A percentile compares a stretch with the other conserved stretches of the same genome.
These are phyloP conservation scores for Yoshiicerus persimilis DNA, from an alignment of 1,140 invertebrate genomes.

Conservation along the genomic window DNA sequence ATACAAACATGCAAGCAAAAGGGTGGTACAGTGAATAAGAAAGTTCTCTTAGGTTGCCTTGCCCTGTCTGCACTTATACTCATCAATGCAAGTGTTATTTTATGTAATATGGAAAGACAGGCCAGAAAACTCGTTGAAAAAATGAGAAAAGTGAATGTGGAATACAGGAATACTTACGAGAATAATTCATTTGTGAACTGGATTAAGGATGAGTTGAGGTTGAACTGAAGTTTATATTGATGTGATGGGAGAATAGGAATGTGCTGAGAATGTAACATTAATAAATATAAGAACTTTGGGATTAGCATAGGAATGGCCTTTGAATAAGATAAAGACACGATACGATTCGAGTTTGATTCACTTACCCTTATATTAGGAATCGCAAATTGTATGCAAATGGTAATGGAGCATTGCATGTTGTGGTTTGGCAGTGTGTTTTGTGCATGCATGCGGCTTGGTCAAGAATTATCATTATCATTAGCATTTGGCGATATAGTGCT, in stretches of 20 bases:
- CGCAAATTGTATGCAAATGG: not conserved
- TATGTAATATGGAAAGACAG: not conserved
- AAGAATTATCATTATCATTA: not conserved
- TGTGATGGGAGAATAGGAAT: not conserved
- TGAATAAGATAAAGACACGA: not conserved
- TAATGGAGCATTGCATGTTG: not conserved
- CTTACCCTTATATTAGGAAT: not conserved
- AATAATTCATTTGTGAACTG: slow-evolving; percentile 12
- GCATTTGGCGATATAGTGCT: not conserved
- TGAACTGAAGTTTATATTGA: not conserved
- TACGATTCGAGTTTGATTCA: not conserved
- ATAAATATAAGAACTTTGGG: not conserved
- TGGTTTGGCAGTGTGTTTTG: not conserved
- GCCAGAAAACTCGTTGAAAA: not conserved
- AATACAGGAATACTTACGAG: not conserved
- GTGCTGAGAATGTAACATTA: not conserved
- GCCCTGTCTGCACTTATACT: too few relatives aligned
- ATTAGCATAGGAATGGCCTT: slow-evolving; percentile 1
- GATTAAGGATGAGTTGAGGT: not conserved
- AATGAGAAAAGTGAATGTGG: not conserved
- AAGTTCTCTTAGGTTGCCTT: not conserved
- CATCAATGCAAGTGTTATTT: not conserved
- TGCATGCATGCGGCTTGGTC: not conserved
- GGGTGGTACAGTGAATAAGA: not conserved
- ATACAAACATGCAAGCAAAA: too few relatives aligned